Conservation (phyloP, 2,888 invertebrate genomes). For the Eulithis prunata region DNA sequence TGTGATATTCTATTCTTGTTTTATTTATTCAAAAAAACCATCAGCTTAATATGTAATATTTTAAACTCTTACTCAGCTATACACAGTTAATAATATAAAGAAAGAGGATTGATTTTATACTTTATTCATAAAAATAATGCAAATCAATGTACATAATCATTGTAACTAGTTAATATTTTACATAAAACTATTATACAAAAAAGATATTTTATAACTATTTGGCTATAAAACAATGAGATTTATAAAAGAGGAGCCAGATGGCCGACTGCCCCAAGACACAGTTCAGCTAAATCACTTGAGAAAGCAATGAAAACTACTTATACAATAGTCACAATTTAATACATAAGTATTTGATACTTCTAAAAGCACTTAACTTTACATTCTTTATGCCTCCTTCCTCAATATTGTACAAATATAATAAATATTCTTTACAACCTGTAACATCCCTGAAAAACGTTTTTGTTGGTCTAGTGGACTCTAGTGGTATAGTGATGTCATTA, state of each 20-base stretch:
- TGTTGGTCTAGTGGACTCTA: background rate
- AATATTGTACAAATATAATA: slow-evolving; percentile 17
- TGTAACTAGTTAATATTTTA: slow-evolving; percentile 23
- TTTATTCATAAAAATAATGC: slow-evolving; percentile 22
- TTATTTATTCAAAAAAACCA: slow-evolving; percentile 13
- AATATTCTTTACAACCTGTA: slow-evolving; percentile 14
- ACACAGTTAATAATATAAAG: background rate
- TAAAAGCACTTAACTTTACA: slow-evolving; percentile 32
- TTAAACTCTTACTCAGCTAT: too few relatives aligned
- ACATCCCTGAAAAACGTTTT: slow-evolving; percentile 8
- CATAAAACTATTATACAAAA: slow-evolving; percentile 40
- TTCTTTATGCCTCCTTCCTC: slow-evolving; percentile 10
- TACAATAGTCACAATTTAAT: background rate
- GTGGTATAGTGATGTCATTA: background rate
- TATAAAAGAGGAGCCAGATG: slow-evolving; percentile 3
- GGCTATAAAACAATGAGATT: slow-evolving; percentile 38
- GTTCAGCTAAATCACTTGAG: slow-evolving; percentile 3
- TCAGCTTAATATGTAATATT: background rate
- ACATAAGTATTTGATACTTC: slow-evolving; percentile 28
- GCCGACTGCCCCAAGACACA: background rate
- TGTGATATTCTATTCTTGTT: slow-evolving; percentile 48
- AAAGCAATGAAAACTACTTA: background rate
- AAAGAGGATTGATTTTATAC: slow-evolving; percentile 8
- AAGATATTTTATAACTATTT: slow-evolving; percentile 34
- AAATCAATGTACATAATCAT: slow-evolving; percentile 10